These are phyloP conservation scores for Napeogenes sylphis DNA, from an alignment of 2,888 invertebrate genomes.

Conservation along the genomic window DNA sequence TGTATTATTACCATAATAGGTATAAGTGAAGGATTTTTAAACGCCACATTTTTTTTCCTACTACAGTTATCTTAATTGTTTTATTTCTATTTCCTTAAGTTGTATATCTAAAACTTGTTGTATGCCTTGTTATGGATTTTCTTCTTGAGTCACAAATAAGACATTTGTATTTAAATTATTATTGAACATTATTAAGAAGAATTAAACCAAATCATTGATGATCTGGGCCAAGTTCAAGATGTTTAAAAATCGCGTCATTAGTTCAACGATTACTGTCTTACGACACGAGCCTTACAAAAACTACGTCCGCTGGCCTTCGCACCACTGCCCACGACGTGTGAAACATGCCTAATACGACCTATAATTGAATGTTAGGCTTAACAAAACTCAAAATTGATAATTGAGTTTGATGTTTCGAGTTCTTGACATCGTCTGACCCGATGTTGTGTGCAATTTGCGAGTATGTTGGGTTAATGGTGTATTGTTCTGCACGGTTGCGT, in stretches of 20 bases:
- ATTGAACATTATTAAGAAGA: too few relatives aligned
- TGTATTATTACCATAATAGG: too few relatives aligned
- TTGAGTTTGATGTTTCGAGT: conserved; percentile 10
- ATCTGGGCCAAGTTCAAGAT: conserved; percentile 62
- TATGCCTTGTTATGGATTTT: too few relatives aligned
- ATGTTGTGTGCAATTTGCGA: conserved; percentile 5
- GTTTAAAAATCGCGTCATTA: conserved; percentile 44
- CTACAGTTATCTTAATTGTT: too few relatives aligned
- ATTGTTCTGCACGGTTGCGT: conserved; percentile 1
- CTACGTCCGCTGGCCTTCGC: conserved; percentile 58
- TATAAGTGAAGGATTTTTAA: too few relatives aligned
- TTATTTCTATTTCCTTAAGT: too few relatives aligned
- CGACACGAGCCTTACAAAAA: conserved; percentile 58
- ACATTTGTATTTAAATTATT: too few relatives aligned
- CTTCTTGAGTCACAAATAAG: too few relatives aligned
- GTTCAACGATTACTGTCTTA: conserved; percentile 45
- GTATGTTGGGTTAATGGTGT: conserved; percentile 1
- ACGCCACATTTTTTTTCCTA: too few relatives aligned
- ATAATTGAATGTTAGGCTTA: conserved; percentile 31
- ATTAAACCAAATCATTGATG: conserved; percentile 10
- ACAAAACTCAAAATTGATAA: conserved; percentile 27
- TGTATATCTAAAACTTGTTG: too few relatives aligned
- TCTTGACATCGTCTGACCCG: conserved; percentile 17
- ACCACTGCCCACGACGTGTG: conserved; percentile 42
- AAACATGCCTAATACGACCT: conserved; percentile 31